Evolutionary conservation across 2,888 invertebrate genomes (phyloP).

Genomic region (Notocelia uddmanniana): DNA sequence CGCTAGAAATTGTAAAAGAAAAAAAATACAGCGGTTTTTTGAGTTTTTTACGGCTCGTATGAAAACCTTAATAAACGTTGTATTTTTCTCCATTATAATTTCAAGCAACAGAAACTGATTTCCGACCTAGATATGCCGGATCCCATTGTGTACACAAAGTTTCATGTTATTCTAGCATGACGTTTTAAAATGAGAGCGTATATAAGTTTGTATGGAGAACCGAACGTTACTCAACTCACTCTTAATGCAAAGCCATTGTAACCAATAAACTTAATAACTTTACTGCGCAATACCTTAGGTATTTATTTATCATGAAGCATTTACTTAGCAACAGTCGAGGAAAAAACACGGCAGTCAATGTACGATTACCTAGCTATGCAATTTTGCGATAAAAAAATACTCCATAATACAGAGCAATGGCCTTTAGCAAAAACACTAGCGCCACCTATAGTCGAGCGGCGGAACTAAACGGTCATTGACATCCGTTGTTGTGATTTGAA

Average conservation of each 20-base stretch:
- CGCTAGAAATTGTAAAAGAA: no score
- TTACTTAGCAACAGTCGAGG: constrained; percentile 48
- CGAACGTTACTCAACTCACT: background rate
- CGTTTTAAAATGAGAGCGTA: no score
- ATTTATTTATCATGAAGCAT: constrained; percentile 27
- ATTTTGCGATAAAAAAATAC: constrained; percentile 47
- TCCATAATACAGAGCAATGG: constrained; percentile 31
- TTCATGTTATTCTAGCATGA: no score
- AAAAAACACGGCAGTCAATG: constrained; percentile 68
- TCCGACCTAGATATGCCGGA: no score
- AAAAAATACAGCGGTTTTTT: no score
- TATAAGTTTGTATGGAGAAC: no score
- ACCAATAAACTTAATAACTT: constrained; percentile 8
- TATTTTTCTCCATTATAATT: no score
- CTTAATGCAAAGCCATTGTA: background rate
- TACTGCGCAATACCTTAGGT: constrained; percentile 15
- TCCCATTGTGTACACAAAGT: no score
- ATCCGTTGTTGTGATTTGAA: constrained; percentile 32
- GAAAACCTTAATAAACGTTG: no score
- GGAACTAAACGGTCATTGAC: constrained; percentile 47
- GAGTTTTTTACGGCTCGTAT: no score
- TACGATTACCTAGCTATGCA: constrained; percentile 68
- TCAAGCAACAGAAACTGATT: no score
- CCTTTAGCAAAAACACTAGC: constrained; percentile 50
- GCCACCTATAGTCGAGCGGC: constrained; percentile 66